Conservation (phyloP, 2,113 vertebrate genomes). For the Rhipidura dahli region DNA sequence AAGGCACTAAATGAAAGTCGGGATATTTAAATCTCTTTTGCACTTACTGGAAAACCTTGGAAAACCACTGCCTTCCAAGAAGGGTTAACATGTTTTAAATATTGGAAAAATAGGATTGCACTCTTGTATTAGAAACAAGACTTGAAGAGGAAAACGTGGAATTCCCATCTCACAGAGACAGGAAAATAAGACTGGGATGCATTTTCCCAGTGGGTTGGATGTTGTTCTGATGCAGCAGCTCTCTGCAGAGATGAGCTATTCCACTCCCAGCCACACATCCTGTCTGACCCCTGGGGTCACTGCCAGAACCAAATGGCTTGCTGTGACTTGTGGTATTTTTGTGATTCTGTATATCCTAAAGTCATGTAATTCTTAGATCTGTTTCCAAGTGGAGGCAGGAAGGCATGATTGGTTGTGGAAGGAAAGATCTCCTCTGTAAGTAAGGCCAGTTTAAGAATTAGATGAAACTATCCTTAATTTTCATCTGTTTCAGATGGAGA, state of each 20-base stretch:
- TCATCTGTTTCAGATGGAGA: neutral
- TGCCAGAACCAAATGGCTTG: neutral
- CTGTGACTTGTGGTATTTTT: neutral
- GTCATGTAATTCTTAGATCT: no score
- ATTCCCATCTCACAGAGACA: neutral
- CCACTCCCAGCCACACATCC: fast-evolving
- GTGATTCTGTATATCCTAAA: neutral
- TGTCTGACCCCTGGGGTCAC: neutral
- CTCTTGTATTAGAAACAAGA: neutral
- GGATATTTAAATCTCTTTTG: neutral
- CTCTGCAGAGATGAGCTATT: neutral
- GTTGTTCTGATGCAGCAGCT: neutral
- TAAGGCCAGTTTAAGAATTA: neutral
- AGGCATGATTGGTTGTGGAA: neutral
- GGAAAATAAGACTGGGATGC: neutral
- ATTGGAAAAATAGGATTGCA: neutral
- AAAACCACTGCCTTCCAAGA: neutral
- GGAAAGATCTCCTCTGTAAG: neutral
- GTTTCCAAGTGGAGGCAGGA: neutral
- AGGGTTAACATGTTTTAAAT: neutral
- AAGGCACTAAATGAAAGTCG: neutral
- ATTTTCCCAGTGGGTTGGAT: neutral
- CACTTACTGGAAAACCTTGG: neutral
- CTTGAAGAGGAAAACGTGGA: neutral
- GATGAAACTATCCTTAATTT: neutral